Percentiles rank a stretch among this genome's conserved stretches.
Conservation (phyloP, 2,113 vertebrate genomes). For the Asarcornis scutulata region DNA sequence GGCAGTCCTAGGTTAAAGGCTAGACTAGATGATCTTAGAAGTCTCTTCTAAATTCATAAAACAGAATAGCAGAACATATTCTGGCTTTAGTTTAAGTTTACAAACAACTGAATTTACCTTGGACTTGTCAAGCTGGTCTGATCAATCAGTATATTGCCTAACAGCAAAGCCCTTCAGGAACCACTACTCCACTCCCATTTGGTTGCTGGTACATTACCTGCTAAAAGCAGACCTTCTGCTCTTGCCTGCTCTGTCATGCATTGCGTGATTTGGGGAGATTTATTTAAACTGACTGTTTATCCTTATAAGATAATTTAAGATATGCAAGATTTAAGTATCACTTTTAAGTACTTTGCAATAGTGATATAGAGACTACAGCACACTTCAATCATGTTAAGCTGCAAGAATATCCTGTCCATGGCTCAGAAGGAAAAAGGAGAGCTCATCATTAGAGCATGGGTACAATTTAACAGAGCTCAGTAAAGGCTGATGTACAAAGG, state of each 20-base stretch:
- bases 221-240: background rate
- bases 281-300: background rate
- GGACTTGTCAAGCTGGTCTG: background rate
- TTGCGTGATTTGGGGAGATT: too few species aligned
- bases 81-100: background rate
- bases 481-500: background rate
- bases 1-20: too few species aligned
- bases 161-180: background rate
- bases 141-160: background rate
- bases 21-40: too few species aligned
- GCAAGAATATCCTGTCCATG: background rate
- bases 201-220: background rate
- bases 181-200: background rate
- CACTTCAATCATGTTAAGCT: background rate
- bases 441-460: background rate
- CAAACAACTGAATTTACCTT: background rate
- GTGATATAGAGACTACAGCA: too few species aligned
- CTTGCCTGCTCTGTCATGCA: background rate
- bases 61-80: background rate
- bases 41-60: background rate
- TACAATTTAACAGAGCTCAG: background rate
- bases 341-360: background rate
- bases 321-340: background rate
- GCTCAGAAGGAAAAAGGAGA: background rate
- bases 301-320: background rate